Percentiles rank a stretch among this genome's conserved stretches.
Conservation (phyloP, 2,797 vertebrate species). For the Merluccius polli region DNA sequence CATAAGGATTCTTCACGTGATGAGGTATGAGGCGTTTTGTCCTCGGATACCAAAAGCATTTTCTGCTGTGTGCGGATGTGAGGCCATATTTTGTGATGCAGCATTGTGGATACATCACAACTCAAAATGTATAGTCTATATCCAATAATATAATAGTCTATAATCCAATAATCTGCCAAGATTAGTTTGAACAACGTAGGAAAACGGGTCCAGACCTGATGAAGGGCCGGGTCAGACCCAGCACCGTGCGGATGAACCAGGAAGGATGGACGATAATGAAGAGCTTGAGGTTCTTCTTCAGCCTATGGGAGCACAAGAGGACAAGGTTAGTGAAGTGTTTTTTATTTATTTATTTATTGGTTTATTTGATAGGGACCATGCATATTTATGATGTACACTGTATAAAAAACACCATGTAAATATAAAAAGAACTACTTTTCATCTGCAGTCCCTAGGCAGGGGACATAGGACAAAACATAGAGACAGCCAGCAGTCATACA, state of each 20-base stretch:
- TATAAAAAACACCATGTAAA: too few relatives aligned
- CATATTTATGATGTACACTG: too few relatives aligned
- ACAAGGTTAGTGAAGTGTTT: neutral
- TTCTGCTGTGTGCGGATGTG: neutral
- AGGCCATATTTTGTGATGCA: too few relatives aligned
- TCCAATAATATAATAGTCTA: neutral
- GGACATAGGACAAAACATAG: too few relatives aligned
- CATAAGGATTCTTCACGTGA: neutral
- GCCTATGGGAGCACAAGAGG: conserved; percentile 59
- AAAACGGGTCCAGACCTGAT: conserved; percentile 75
- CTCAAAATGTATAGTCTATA: too few relatives aligned
- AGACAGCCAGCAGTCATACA: too few relatives aligned
- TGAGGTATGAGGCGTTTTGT: neutral
- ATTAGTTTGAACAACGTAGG: neutral
- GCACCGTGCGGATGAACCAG: conserved; percentile 92
- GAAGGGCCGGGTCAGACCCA: conserved; percentile 89
- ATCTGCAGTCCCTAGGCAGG: too few relatives aligned
- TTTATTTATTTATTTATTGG: neutral
- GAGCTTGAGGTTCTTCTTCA: conserved; percentile 91
- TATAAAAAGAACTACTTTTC: too few relatives aligned
- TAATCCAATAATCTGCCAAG: neutral
- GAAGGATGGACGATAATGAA: conserved; percentile 95
- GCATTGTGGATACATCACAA: too few relatives aligned
- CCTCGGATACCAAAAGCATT: neutral
- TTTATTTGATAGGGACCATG: too few relatives aligned